These are phyloP conservation scores for Listrodromus nycthemerus DNA, from an alignment of 2,888 invertebrate species.

Conservation along the genomic window DNA sequence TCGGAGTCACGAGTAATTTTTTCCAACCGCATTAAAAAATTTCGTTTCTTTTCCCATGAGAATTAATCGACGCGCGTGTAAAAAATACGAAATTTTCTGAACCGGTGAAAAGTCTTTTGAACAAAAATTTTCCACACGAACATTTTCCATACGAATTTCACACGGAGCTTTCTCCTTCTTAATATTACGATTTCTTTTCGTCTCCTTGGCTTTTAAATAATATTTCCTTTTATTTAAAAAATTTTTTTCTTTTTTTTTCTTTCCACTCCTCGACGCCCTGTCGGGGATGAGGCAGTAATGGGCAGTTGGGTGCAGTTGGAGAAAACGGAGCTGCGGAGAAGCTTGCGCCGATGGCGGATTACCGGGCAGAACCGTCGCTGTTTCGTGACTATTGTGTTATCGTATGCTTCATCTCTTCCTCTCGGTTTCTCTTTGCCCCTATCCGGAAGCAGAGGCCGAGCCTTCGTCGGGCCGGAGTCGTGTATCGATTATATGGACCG, in stretches of 20 bases:
- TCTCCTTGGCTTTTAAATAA: neutral
- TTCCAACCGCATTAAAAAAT: constrained; percentile 2
- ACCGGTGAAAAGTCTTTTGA: no score
- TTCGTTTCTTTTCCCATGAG: neutral
- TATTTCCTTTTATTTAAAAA: neutral
- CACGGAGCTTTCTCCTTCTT: neutral
- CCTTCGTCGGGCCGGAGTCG: constrained; percentile 68
- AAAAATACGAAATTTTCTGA: constrained; percentile 10
- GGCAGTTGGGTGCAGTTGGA: neutral
- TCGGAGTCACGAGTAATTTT: constrained; percentile 1
- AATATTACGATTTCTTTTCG: neutral
- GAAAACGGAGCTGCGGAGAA: neutral
- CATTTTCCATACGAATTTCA: no score
- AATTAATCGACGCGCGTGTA: neutral
- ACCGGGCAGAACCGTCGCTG: neutral
- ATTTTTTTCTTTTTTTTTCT: neutral
- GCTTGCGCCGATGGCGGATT: neutral
- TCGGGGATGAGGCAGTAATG: neutral
- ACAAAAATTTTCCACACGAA: no score
- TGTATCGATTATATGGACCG: constrained; percentile 77
- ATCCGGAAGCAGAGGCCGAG: constrained; percentile 60
- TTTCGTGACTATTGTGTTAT: constrained; percentile 3
- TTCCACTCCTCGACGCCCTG: neutral
- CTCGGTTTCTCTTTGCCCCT: neutral
- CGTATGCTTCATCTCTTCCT: neutral